Percentiles rank a stretch among this genome's conserved stretches.
Conservation (phyloP, 2,888 invertebrate species). For the Linhomoeus sp. region DNA sequence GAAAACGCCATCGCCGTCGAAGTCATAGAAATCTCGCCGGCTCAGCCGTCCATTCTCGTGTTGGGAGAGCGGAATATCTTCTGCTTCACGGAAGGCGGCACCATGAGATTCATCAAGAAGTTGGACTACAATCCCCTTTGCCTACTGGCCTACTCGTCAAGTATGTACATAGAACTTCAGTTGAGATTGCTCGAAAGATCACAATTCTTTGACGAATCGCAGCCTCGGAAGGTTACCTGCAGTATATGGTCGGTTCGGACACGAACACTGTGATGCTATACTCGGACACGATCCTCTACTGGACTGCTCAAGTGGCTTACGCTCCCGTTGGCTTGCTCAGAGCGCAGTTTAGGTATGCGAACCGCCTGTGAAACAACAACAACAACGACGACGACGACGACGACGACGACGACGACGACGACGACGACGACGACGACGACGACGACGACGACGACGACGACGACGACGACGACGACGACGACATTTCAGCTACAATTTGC, state of each 20-base stretch:
- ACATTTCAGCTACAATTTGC: constrained; percentile 33
- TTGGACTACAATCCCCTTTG: constrained; percentile 53
- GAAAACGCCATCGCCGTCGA: constrained; percentile 48
- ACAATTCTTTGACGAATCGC: constrained; percentile 2
- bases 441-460: too few species aligned
- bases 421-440: not conserved
- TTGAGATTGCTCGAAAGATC: not conserved
- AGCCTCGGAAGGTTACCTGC: constrained; percentile 24
- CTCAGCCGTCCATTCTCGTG: constrained; percentile 50
- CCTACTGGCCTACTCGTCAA: constrained; percentile 11
- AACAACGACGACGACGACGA: too few species aligned
- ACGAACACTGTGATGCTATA: constrained; percentile 62
- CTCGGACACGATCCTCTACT: constrained; percentile 57
- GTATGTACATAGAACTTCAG: constrained; percentile 1
- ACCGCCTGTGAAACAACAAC: not conserved
- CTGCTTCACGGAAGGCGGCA: constrained; percentile 46
- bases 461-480: too few species aligned
- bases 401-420: not conserved
- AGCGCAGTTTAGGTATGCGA: constrained; percentile 6
- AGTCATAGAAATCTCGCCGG: constrained; percentile 41
- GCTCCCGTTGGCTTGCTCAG: constrained; percentile 42
- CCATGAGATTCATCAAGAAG: constrained; percentile 57
- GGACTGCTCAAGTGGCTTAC: constrained; percentile 65
- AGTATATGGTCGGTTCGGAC: constrained; percentile 50
- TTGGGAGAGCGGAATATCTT: constrained; percentile 62